Evolutionary conservation across 1,140 invertebrate species (phyloP).

Genomic region (Papilio polyxenes): DNA sequence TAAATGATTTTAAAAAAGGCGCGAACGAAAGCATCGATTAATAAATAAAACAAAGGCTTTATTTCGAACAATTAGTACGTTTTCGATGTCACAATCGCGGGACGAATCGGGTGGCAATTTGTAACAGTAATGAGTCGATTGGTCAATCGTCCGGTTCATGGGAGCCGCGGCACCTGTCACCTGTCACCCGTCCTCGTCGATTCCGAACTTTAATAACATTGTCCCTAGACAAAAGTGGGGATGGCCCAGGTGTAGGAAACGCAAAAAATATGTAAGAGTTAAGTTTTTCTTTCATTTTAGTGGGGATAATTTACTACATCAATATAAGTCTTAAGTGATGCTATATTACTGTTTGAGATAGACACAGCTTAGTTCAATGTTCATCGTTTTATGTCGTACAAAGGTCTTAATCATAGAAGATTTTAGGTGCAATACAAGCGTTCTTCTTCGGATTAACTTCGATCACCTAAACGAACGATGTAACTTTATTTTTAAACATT

Average conservation of each 20-base stretch:
- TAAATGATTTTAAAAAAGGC: neutral
- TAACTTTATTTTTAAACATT: too few species aligned
- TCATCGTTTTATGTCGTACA: too few species aligned
- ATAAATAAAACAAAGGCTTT: slow-evolving; percentile 36
- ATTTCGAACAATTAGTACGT: slow-evolving; percentile 56
- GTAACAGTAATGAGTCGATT: slow-evolving; percentile 63
- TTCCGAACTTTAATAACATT: slow-evolving; percentile 64
- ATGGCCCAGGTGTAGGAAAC: slow-evolving; percentile 45
- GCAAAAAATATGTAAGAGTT: slow-evolving; percentile 25
- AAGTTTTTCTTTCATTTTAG: neutral
- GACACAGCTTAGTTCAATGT: too few species aligned
- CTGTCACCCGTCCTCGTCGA: slow-evolving; percentile 57
- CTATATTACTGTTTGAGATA: neutral
- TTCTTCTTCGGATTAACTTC: too few species aligned
- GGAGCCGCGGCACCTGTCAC: slow-evolving; percentile 67
- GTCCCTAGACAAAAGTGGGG: slow-evolving; percentile 35
- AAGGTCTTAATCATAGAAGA: too few species aligned
- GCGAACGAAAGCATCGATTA: slow-evolving; percentile 36
- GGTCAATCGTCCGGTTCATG: slow-evolving; percentile 60
- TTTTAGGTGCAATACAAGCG: too few species aligned
- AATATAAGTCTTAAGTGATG: neutral
- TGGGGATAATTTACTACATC: neutral
- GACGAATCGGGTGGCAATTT: slow-evolving; percentile 60
- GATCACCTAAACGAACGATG: too few species aligned
- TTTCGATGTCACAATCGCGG: slow-evolving; percentile 51